Base-by-base conservation (phyloP, 2,797 vertebrate species). In the Crocodylus rhombifer region DNA sequence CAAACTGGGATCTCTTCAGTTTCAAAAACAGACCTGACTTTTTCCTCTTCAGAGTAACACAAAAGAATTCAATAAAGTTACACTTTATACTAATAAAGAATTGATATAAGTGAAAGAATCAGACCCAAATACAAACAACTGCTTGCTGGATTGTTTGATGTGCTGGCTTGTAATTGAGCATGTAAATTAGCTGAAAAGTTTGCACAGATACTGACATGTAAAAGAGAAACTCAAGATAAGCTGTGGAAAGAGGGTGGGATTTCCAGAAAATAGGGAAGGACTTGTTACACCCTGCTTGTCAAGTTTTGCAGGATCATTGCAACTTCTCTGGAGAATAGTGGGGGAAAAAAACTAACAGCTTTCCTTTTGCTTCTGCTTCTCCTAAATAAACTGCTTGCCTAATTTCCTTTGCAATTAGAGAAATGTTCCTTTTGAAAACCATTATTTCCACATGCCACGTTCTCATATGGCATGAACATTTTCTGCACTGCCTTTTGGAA, bases 321-420 rank as follows among this genome's bases (percentile, higher is more conserved):
- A 95, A 95, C 91, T 95, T 95, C 96, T 91, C 87, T 65, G 97
- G 97, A 97, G 97, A 96, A 97, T 97, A 97, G 75, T 84, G 4
- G 13, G 77, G 62, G 77, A 58, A 87, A 67, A 97, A 96, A 97
- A 91, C 88, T 57, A 94, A 97, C 94, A 95, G 75, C 94, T 95
- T 96, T 97, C 97, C 97, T 97, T 96, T 95, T 97, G 97, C 95
- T 98, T 98, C 98, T 98, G 96, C 97, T 98, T 98, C 98, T 98
- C 97, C 97, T 96, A 83, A 93, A 94, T 74, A 97, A 98, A 97
- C 86, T 96, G 97, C 97, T 98, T 98, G 97, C 96, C 97, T 97
- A 96, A 98, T 98, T 98, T 98, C 97, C 98, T 98, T 97, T 96
- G 94, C 94, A 97, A 97, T 97, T 97, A 97, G 97, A 97, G 96